Base-by-base conservation (phyloP, 2,888 invertebrate genomes). In the Selenia dentaria region DNA sequence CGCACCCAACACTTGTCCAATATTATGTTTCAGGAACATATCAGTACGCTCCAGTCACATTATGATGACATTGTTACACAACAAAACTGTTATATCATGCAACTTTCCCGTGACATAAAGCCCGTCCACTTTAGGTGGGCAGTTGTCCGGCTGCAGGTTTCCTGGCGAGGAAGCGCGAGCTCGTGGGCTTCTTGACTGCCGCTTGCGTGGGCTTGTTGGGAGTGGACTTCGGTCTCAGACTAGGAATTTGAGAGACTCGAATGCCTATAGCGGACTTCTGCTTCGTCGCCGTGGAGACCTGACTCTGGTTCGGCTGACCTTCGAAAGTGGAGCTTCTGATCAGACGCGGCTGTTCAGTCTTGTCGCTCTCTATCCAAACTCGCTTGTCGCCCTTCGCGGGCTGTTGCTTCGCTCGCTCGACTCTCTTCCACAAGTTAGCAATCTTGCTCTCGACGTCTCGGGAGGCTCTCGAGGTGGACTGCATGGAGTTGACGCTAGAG, bases 401-500 rank as follows among this genome's bases (percentile, higher is more conserved):
- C 54, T 92, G 91, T 44, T 91, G 93, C 57, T 94, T 94, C 25
- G 85, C 92, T 45, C 94, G 93, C 62, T 95, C 95, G 0, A 95
- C 95, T 70, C 93, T 94, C 66, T 95, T 96, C 96, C 96, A 96
- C 9, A 96, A 78, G 64, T 92, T 94, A 0, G 96, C 95, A 39
- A 96, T 95, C 75, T 95, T 95, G 74, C 96, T 96, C 6, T 95
- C 94, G 0, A 94, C 93, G 54, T 94, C 94, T 77, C 94, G 93
- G 9, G 29, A 46, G 14, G 26, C 79, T 57, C 88, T 92, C 0
- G 92, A n/a, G n/a, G n/a, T n/a, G n/a, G n/a, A n/a, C n/a, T n/a
- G 85, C 9, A 39, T 39, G 5, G 93, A 92, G 70, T 93, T 94
- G 45, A 94, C 93, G 62, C 91, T 93, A 0, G 93, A 93, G 0